A percentile compares a stretch with the other conserved stretches of the same genome.
Evolutionary conservation across 2,797 vertebrate species (phyloP).

Genomic region (Tragopan temminckii): DNA sequence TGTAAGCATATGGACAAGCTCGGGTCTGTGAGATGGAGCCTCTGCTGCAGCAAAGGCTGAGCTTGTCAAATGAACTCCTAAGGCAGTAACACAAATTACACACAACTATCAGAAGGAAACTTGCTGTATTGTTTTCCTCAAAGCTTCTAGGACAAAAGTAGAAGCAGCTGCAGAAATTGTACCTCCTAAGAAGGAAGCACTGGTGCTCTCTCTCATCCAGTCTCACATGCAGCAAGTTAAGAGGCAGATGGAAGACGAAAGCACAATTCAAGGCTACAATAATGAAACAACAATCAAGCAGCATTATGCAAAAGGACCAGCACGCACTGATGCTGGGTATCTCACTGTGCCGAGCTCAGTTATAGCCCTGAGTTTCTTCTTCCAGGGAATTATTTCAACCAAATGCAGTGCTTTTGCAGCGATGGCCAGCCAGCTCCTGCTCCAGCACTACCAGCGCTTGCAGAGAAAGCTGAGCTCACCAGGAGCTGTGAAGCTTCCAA

Average conservation of each 20-base stretch:
- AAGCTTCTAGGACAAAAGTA: background rate
- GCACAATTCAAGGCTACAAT: background rate
- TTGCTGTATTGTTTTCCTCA: background rate
- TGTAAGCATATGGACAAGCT: background rate
- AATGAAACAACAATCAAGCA: background rate
- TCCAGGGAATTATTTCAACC: background rate
- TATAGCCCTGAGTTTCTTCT: no score
- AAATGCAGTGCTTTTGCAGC: background rate
- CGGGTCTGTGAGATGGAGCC: background rate
- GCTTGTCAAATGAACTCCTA: background rate
- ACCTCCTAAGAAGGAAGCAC: background rate
- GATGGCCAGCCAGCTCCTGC: rapidly evolving
- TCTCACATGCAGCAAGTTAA: background rate
- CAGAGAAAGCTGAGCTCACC: background rate
- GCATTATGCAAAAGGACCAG: background rate
- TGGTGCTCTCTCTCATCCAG: background rate
- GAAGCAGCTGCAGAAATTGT: background rate
- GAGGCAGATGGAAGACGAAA: background rate
- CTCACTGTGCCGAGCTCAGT: background rate
- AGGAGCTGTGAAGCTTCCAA: rapidly evolving
- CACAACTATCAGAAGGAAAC: background rate
- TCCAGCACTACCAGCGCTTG: rapidly evolving
- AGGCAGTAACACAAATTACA: background rate
- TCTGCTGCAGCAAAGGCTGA: background rate
- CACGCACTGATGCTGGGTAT: background rate